A percentile compares a stretch with the other conserved stretches of the same genome.
Conservation (phyloP, 2,888 invertebrate genomes). For the Napeogenes inachia region DNA sequence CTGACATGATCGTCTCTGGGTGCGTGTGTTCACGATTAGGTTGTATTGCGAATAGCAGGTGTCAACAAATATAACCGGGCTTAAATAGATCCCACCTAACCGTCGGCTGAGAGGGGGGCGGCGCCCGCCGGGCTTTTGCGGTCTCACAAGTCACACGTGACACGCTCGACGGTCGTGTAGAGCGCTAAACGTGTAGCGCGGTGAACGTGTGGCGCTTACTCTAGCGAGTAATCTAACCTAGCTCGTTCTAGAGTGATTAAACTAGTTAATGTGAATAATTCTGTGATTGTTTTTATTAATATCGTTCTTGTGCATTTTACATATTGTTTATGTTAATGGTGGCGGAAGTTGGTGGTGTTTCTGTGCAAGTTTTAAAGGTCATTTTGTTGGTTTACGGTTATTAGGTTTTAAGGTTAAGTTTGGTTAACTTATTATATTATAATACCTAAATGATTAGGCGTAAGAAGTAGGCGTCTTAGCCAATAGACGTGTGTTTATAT, state of each 20-base stretch:
- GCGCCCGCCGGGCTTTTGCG: conserved; percentile 14
- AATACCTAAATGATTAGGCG: no score
- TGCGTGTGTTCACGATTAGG: conserved; percentile 42
- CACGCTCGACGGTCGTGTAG: conserved; percentile 21
- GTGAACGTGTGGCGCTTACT: neutral
- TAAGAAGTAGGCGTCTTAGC: neutral
- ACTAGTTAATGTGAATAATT: no score
- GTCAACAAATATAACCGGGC: conserved; percentile 19
- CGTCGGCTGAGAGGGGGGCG: conserved; percentile 22
- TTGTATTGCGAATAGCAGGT: conserved; percentile 48
- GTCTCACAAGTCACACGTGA: conserved; percentile 20
- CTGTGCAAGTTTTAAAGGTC: no score
- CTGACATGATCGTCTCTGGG: conserved; percentile 27
- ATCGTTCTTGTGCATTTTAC: no score
- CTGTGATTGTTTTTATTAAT: no score
- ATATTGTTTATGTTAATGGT: no score
- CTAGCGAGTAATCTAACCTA: no score
- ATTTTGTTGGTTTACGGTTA: no score
- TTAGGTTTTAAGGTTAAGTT: no score
- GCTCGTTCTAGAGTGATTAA: no score
- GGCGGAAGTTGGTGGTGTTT: no score
- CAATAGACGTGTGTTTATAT: neutral
- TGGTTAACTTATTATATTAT: no score
- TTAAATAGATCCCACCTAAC: conserved; percentile 23
- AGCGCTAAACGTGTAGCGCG: conserved; percentile 9